Evolutionary conservation across 2,888 invertebrate genomes (phyloP), one percentile per base, ranked within the genome.

Genomic region (Phyllotreta striolata): DNA sequence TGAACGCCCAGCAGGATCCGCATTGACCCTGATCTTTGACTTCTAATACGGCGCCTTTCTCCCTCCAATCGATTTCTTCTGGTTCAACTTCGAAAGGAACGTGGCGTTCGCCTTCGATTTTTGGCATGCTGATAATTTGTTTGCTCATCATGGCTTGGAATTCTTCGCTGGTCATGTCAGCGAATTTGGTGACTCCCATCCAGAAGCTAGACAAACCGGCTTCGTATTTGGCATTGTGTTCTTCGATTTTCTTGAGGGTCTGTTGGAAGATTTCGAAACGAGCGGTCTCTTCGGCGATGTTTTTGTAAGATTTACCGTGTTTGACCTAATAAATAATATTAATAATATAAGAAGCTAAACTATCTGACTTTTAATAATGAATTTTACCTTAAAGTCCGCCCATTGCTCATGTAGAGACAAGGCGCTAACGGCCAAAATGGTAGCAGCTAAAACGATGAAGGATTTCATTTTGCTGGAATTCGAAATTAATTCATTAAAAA

Each of bases 91-190:
- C n/a, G 9, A 12, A 8, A 24, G 24, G 40, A 40, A 40, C 49
- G 35, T 49, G 49, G 12, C n/a, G 10, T n/a, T 13, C 3, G 4
- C 3, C 9, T 34, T 49, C 6, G 7, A 34, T 1, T 40, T 10
- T 6, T 3, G 49, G 40, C 9, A 10, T 38, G 7, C 12, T 13
- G 1, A 34, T 13, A 24, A 24, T 38, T 5, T 40, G 39, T 6
- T n/a, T 40, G 7, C 40, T 47, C n/a, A 58, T 34, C 12, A 10
- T 40, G 34, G 39, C 10, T 24, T 41, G 38, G 49, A 70, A 69
- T 56, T 72, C 72, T 40, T 68, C 65, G 14, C 10, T 0, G 7
- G 72, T 66, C 54, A 70, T 39, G 47, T 72, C 72, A 9, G 70
- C 43, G 46, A 66, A 70, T 24, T 58, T 37, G 9, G 63, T 72